Percentiles rank a stretch among this genome's conserved stretches.
phyloP scores from a whole-genome alignment of 2,888 invertebrate genomes.

The Scotopteryx bipunctaria region DNA sequence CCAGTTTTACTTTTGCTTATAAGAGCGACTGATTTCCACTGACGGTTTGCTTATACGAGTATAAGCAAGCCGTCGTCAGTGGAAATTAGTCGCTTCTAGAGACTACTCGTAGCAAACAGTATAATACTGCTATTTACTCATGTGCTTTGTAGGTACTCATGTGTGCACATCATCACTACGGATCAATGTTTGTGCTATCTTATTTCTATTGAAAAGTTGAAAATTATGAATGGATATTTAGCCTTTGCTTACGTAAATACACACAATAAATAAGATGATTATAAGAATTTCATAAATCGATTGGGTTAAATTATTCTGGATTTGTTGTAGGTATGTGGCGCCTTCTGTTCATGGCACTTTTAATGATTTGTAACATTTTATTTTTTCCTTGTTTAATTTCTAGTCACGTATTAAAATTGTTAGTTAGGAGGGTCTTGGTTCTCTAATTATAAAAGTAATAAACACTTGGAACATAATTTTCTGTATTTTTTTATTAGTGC shows the following conservation, averaged over 20 bases:
- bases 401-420: slow-evolving; percentile 50
- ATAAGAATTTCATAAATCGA: background rate
- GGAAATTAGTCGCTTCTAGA: too few species aligned
- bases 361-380: slow-evolving; percentile 38
- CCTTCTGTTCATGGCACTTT: slow-evolving; percentile 46
- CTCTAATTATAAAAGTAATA: too few species aligned
- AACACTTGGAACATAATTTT: too few species aligned
- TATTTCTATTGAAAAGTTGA: background rate
- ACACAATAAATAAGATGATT: slow-evolving; percentile 28
- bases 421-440: slow-evolving; percentile 29
- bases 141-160: too few species aligned
- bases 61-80: too few species aligned
- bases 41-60: too few species aligned
- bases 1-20: too few species aligned
- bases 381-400: slow-evolving; percentile 48
- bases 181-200: too few species aligned
- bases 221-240: slow-evolving; percentile 33
- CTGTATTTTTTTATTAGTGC: too few species aligned
- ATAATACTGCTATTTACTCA: background rate
- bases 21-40: too few species aligned
- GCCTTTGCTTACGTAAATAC: slow-evolving; percentile 30
- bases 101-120: too few species aligned
- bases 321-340: slow-evolving; percentile 22
- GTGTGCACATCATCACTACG: too few species aligned
- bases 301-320: background rate